phyloP scores from a whole-genome alignment of 2,797 vertebrate genomes.

The Malacoctenus gilli region DNA sequence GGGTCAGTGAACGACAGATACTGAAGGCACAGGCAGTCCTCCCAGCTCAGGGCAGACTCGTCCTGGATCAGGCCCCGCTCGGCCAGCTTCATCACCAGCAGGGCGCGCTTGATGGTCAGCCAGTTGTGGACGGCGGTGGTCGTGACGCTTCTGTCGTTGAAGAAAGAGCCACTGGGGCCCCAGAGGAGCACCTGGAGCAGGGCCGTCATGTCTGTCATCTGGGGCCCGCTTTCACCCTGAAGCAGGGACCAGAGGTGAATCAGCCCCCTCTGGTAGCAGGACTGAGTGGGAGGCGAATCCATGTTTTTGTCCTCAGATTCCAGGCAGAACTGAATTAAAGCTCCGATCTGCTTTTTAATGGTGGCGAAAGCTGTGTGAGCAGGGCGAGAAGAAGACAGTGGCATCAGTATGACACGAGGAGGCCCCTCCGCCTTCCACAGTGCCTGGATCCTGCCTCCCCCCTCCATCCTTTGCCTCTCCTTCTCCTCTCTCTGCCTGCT shows the following conservation, averaged over 20 bases:
- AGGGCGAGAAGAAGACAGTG: slow-evolving; percentile 16
- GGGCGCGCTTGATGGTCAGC: slow-evolving; percentile 78
- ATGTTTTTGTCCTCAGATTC: slow-evolving; percentile 31
- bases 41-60: slow-evolving; percentile 65
- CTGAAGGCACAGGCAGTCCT: slow-evolving; percentile 84
- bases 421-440: slow-evolving; percentile 66
- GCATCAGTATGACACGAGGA: slow-evolving; percentile 78
- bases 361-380: background rate
- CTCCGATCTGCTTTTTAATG: slow-evolving; percentile 72
- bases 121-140: slow-evolving; percentile 71
- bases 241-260: slow-evolving; percentile 72
- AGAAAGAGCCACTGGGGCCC: slow-evolving; percentile 78
- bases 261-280: slow-evolving; percentile 75
- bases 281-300: slow-evolving; percentile 35
- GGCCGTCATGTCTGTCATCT: slow-evolving; percentile 57
- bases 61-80: slow-evolving; percentile 66
- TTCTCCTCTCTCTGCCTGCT: slow-evolving; percentile 3
- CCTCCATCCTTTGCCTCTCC: background rate
- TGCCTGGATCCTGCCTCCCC: slow-evolving; percentile 37
- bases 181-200: slow-evolving; percentile 86
- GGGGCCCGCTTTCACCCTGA: slow-evolving; percentile 44
- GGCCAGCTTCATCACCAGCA: slow-evolving; percentile 83
- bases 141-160: slow-evolving; percentile 36
- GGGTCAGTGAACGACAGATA: slow-evolving; percentile 78
- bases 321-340: slow-evolving; percentile 77